Percentiles rank a stretch among this genome's conserved stretches.
Evolutionary conservation across 2,797 vertebrate genomes (phyloP).

Genomic region (Tachyglossus aculeatus): DNA sequence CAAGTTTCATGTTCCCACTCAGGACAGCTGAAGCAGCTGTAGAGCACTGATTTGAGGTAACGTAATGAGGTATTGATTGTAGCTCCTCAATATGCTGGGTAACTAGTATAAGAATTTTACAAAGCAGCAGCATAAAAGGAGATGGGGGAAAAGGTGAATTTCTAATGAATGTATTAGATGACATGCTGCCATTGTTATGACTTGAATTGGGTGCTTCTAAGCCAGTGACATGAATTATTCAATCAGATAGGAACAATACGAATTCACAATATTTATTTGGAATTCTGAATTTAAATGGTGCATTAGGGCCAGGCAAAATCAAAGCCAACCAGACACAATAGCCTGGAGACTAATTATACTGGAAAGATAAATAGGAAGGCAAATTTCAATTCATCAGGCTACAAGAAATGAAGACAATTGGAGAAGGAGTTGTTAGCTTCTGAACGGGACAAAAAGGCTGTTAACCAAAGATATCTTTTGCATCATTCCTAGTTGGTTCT

Average conservation of each 20-base stretch:
- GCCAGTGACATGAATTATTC: conserved; percentile 51
- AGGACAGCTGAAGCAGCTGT: conserved; percentile 40
- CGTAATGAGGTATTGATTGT: conserved; percentile 57
- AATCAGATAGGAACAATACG: conserved; percentile 30
- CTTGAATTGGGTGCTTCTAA: conserved; percentile 21
- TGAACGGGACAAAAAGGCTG: conserved; percentile 45
- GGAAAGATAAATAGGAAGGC: conserved; percentile 37
- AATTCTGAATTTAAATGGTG: conserved; percentile 32
- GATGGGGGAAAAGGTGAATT: not conserved
- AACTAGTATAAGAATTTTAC: conserved; percentile 3
- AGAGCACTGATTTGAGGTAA: conserved; percentile 44
- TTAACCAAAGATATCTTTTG: conserved; percentile 31
- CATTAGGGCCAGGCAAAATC: conserved; percentile 4
- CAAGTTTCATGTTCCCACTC: conserved; percentile 29
- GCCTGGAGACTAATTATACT: conserved; percentile 20
- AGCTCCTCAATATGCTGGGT: not conserved
- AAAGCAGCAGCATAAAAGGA: not conserved
- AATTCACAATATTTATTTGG: conserved; percentile 24
- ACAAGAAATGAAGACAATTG: conserved; percentile 25
- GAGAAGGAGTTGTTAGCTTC: conserved; percentile 27
- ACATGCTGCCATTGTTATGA: conserved; percentile 8
- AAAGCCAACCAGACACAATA: conserved; percentile 17
- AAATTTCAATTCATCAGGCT: conserved; percentile 39
- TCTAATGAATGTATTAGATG: conserved; percentile 14
- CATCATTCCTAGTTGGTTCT: conserved; percentile 18